Base-by-base conservation (phyloP, 2,113 vertebrate species). In the Lepisosteus osseus region DNA sequence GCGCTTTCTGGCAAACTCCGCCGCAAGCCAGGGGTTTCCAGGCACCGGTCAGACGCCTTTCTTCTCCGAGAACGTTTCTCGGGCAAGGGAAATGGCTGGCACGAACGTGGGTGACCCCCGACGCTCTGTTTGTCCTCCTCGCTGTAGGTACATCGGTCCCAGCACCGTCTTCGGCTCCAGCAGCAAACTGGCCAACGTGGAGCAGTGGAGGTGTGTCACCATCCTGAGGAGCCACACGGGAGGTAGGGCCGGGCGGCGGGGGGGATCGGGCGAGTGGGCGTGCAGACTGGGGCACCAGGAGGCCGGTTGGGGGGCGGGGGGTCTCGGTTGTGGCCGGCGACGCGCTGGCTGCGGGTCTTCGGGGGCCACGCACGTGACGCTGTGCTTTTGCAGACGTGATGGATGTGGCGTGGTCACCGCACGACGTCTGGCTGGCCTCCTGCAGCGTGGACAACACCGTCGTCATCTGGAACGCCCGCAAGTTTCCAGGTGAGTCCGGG, bases 391-490 rank as follows among this genome's bases (percentile, higher is more conserved):
- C 72, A 99, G 97, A 99, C 85, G 97, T 99, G 70, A 99, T 99
- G 97, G 97, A 99, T 45, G 96, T 99, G 7, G 94, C 97, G 0
- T 99, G 97, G 97, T 99, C 97, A 68, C 97, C 97, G 0, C 97
- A 98, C 3, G 97, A 99, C 5, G 91, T 96, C 70, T 99, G 97
- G 97, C 83, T 99, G 62, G 97, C 97, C 6, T 98, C 97, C 45
- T 99, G 97, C 87, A 99, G 97, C 68, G 96, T 99, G 59, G 97
- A 99, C 85, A 99, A 99, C 86, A 99, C 97, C 56, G 94, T 99
- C 2, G 96, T 99, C 78, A 97, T 99, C 84, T 99, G 97, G 97
- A 99, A 99, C 4, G 96, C 95, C 4, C 92, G 96, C 29, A 99
- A 98, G 78, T 99, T 99, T 75, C 96, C 97, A 89, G 97, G 97